Evolutionary conservation across 1,140 invertebrate species (phyloP), one percentile per base, ranked within the genome.

Genomic region (Cyclargus thomasi): DNA sequence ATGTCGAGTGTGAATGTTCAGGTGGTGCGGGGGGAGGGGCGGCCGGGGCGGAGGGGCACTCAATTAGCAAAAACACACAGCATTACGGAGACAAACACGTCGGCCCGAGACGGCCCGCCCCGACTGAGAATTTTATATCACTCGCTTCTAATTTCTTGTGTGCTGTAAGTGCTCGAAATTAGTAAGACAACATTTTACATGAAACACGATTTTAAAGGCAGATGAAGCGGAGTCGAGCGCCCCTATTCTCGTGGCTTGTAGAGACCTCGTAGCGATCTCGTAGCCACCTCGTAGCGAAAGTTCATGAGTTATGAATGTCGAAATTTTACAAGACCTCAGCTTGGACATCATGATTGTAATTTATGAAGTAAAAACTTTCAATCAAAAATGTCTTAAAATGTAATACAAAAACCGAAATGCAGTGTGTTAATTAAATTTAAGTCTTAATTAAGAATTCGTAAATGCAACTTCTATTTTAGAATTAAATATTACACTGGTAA

Each of bases 21-120:
- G 81, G 78, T 80, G 74, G 69, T 75, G 75, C 73, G 75, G 70
- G 68, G 73, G 70, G 77, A 70, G 70, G 70, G 67, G 78, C 82
- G 81, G 81, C 29, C 5, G 29, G 29, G 29, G 29, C 29, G 77
- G 80, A n/a, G n/a, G 74, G 69, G 72, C 74, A 88, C 82, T 86
- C 86, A 88, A 90, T 90, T 88, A 90, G 85, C 83, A 82, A 86
- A 88, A 88, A 86, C 80, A 87, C 81, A 88, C 84, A 90, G 81
- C 85, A 85, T 88, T 88, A 86, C 86, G 84, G 77, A 88, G 80
- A 84, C 85, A 88, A 90, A 90, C 85, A 88, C 77, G 86, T 78
- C 78, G 71, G 74, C 53, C 23, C 35, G 65, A 65, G 17, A 57
- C 80, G 82, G 85, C 82, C 79, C 82, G 82, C 11, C 39, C 39